These are phyloP conservation scores for Orthochromis indermauri DNA, from an alignment of 2,113 vertebrate genomes.

Conservation along the genomic window DNA sequence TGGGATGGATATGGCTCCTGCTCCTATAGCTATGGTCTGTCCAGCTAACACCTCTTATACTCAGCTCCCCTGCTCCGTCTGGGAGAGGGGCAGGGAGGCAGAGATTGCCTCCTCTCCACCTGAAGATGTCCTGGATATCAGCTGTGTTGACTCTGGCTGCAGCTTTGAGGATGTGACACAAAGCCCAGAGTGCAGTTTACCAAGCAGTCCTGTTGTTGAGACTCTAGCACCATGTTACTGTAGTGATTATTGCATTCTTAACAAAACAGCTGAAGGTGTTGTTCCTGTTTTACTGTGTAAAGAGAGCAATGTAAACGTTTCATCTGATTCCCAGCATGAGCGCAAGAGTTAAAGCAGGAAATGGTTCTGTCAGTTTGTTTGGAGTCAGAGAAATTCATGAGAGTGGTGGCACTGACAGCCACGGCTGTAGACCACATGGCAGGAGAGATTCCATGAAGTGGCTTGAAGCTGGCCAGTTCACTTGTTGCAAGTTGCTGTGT, in stretches of 20 bases:
- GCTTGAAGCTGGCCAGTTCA: neutral
- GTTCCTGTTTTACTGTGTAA: constrained; percentile 31
- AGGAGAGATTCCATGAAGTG: neutral
- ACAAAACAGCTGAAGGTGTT: constrained; percentile 27
- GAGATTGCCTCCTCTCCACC: neutral
- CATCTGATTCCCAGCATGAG: neutral
- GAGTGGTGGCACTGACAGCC: neutral
- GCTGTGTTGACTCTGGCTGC: constrained; percentile 20
- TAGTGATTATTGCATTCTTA: constrained; percentile 44
- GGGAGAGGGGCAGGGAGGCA: neutral
- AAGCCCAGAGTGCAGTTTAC: constrained; percentile 18
- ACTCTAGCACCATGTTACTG: neutral
- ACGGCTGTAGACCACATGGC: neutral
- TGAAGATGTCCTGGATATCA: neutral
- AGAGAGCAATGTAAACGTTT: neutral
- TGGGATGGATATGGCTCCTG: neutral
- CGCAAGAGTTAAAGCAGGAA: neutral
- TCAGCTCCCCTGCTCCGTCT: neutral
- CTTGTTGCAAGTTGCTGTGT: neutral
- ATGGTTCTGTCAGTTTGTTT: neutral
- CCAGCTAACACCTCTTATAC: constrained; percentile 9
- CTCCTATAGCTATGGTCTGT: neutral
- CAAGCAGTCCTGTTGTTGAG: neutral
- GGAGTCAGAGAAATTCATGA: neutral
- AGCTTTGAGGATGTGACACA: neutral